Base-by-base conservation (phyloP, 1,140 invertebrate species). In the Apis dorsata region DNA sequence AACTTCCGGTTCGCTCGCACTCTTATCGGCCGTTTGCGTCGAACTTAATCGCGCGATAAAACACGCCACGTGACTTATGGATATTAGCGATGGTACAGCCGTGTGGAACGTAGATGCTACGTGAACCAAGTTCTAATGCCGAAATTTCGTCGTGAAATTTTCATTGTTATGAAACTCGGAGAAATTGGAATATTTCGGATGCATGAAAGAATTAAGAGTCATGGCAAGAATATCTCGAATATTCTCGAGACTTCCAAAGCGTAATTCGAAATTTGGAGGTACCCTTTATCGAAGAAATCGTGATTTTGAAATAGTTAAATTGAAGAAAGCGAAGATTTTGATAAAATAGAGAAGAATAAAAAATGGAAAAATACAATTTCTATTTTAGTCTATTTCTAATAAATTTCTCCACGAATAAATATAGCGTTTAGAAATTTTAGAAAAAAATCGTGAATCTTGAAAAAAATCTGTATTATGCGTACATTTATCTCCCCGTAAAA, bases 31-130 rank as follows among this genome's bases (percentile, higher is more conserved):
- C 71, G 68, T 84, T 84, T 81, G 72, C 72, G 83, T 82, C 79
- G 19, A 65, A 88, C 70, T 79, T 86, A 88, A 88, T 87, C 83
- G 86, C 34, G 34, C 34, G 62, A 87, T 72, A 71, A 88, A 79
- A 57, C 34, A 79, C 65, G 13, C 17, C 51, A n/a, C 17, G 34
- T 71, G 66, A 71, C 51, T 70, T 79, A 66, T 68, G 74, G 63
- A 72, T 78, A 79, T 65, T 71, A 65, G 65, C 15, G 17, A 24
- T 4, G 24, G 8, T 55, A 70, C 34, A 57, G 55, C 77, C 24
- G 49, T 24, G 2, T 17, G 13, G 19, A 8, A 44, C 19, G 24
- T 55, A 2, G 24, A 19, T 53, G 3, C 2, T 34, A 62, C 24
- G 2, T 12, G 12, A 28, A 15, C n/a, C 34, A 21, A 51, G 5